Conservation (phyloP, 2,797 vertebrate species). For the Chelonia mydas region DNA sequence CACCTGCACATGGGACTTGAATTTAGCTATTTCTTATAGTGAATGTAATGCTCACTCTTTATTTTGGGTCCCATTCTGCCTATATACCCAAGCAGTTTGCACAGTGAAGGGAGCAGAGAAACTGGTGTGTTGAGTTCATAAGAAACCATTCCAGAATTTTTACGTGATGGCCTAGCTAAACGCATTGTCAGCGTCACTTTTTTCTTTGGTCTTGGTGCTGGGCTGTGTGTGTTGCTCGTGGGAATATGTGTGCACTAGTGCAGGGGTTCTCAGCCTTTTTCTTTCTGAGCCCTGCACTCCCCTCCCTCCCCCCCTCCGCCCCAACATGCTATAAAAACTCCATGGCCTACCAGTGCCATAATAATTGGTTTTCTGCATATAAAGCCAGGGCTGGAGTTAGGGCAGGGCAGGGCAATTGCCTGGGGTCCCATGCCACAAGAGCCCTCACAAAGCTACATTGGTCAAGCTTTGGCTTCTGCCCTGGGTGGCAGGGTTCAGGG, state of each 20-base stretch:
- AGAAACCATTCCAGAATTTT: background rate
- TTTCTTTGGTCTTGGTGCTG: background rate
- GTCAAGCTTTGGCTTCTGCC: no score
- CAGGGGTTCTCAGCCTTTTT: no score
- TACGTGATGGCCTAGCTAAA: background rate
- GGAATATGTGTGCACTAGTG: background rate
- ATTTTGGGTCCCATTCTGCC: background rate
- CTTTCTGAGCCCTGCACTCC: no score
- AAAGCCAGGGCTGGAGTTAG: no score
- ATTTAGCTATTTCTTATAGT: background rate
- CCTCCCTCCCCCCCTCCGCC: no score
- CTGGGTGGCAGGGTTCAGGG: no score
- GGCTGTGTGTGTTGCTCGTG: background rate
- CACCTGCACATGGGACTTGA: fast-evolving
- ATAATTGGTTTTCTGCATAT: no score
- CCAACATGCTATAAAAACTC: no score
- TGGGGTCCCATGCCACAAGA: no score
- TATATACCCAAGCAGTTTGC: background rate
- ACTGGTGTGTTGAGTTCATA: background rate
- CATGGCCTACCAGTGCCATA: no score
- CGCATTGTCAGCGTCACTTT: fast-evolving
- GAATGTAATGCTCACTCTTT: background rate
- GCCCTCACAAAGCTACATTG: no score
- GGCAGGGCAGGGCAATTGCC: no score
- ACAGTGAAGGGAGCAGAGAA: background rate